Percentiles rank a stretch among this genome's conserved stretches.
Conservation (phyloP, 1,140 invertebrate species). For the Triops longicaudatus region DNA sequence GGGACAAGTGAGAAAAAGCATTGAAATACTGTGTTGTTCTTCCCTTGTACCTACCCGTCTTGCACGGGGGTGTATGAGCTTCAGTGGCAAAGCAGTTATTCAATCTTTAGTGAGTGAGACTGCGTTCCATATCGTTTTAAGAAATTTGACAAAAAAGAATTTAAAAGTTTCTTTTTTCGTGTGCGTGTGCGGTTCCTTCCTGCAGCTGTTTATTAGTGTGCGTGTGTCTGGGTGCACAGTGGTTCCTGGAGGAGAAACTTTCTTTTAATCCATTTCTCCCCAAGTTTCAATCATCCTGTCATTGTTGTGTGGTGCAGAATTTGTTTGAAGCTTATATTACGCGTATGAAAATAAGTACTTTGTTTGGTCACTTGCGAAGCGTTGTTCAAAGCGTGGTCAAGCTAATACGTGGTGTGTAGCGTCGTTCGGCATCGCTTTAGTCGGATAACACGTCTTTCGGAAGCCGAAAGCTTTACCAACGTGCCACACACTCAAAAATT, state of each 20-base stretch:
- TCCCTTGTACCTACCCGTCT: too few species aligned
- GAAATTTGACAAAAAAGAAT: neutral
- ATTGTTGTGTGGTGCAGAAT: neutral
- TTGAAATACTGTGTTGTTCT: too few species aligned
- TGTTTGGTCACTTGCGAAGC: neutral
- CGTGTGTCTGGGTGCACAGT: constrained; percentile 3
- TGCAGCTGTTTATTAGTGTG: constrained; percentile 11
- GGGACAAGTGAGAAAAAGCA: too few species aligned
- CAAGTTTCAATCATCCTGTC: neutral
- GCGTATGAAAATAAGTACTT: neutral
- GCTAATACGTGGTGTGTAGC: neutral
- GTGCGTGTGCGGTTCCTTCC: neutral
- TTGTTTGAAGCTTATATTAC: neutral
- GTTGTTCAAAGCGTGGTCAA: neutral
- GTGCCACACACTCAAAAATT: neutral
- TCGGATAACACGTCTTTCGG: neutral
- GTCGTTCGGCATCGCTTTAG: neutral
- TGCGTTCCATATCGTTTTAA: too few species aligned
- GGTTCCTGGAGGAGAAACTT: neutral
- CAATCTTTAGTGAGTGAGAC: too few species aligned
- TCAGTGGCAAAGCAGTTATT: too few species aligned
- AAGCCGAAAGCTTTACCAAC: neutral
- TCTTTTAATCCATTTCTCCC: neutral
- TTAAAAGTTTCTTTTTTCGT: neutral
- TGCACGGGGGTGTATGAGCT: too few species aligned